Base-by-base conservation (phyloP, 2,888 invertebrate genomes). In the Trissolcus brochymenae region DNA sequence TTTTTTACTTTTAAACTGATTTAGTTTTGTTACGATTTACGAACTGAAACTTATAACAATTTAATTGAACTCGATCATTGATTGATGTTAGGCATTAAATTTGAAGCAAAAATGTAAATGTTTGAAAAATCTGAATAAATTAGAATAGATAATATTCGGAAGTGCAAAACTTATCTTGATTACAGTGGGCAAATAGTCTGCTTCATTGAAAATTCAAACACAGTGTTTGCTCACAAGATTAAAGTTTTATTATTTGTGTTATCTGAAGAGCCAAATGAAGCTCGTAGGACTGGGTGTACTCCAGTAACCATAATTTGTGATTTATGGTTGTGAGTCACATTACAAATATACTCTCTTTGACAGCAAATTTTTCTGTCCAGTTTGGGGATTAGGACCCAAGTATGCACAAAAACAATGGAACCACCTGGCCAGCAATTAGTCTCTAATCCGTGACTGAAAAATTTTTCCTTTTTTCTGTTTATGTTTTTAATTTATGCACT, bases 161-260 rank as follows among this genome's bases (percentile, higher is more conserved):
- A 35, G 35, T 35, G 35, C 35, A 35, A 35, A 35, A 35, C 9
- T 35, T 35, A 35, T 35, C 35, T 35, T 35, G 35, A 35, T 35
- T 35, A 35, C 35, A 35, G 35, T 9, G 35, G 35, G 35, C 35
- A 35, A 35, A 35, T 35, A 35, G 35, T 35, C 35, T 35, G 35
- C 35, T 35, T 35, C 35, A 35, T 35, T 35, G 35, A 35, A 35
- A 35, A 35, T 35, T 35, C 46, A 46, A 16, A 46, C 46, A 46
- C 46, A 46, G 16, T 46, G 46, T 46, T 46, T n/a, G 16, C 46
- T 46, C 16, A 1, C 0, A 16, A 46, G 46, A 46, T 46, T 46
- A 46, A 46, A 46, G 46, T 46, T 46, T n/a, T 46, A 16, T 16
- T n/a, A 46, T 46, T 46, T 35, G 35, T 35, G 35, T 46, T 46